Percentiles rank a stretch among this genome's conserved stretches.
Evolutionary conservation across 2,797 vertebrate species (phyloP).

Genomic region (Acanthurus lineatus): DNA sequence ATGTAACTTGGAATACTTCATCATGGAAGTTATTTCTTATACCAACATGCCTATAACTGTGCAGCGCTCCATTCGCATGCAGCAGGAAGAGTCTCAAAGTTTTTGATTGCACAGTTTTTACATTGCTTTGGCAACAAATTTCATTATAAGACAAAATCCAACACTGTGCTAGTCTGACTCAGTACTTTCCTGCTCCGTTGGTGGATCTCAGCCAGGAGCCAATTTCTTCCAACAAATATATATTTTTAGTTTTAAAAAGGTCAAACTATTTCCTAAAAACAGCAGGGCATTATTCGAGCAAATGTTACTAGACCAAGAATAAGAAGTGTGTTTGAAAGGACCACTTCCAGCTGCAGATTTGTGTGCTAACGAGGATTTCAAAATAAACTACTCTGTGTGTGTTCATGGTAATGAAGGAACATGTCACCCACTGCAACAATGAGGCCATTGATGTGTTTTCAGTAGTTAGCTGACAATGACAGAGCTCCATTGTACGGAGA

Average conservation of each 20-base stretch:
- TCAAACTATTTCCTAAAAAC: background rate
- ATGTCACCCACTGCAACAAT: no score
- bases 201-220: background rate
- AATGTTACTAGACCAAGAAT: background rate
- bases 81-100: no score
- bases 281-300: background rate
- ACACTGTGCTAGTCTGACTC: no score
- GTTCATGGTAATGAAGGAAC: background rate
- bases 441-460: background rate
- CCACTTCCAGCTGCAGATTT: background rate
- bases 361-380: background rate
- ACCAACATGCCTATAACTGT: no score
- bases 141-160: no score
- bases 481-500: background rate
- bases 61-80: no score
- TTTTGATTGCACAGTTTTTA: no score
- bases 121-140: no score
- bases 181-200: no score
- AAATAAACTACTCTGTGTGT: constrained; percentile 3
- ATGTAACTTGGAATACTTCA: no score
- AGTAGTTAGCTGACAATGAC: no score
- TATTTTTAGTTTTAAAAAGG: background rate
- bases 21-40: no score
- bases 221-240: background rate
- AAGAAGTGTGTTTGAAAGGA: background rate